These are phyloP conservation scores for Tipula confusa DNA, from an alignment of 2,888 invertebrate species.

Conservation along the genomic window DNA sequence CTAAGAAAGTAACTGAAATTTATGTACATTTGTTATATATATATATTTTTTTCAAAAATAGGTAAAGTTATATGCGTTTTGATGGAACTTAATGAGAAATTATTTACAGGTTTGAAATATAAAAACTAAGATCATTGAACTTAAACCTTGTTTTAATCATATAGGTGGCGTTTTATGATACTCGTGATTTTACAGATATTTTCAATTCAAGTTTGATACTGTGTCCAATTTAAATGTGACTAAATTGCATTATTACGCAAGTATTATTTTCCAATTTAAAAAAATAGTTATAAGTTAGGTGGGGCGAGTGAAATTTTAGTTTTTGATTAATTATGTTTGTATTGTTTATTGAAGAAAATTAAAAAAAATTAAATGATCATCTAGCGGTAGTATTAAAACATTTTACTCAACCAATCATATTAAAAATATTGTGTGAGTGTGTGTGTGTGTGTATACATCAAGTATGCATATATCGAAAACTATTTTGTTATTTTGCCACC, in stretches of 20 bases:
- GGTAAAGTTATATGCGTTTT: neutral
- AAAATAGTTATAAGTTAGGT: neutral
- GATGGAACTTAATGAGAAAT: neutral
- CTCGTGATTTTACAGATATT: neutral
- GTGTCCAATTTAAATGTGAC: neutral
- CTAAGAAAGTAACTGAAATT: constrained; percentile 3
- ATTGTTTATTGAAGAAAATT: no score
- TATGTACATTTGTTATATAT: neutral
- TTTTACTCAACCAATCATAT: neutral
- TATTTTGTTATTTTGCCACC: neutral
- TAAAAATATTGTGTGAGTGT: neutral
- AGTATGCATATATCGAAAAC: neutral
- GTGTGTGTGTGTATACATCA: no score
- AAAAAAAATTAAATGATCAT: no score
- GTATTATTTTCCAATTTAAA: neutral
- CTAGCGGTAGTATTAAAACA: no score
- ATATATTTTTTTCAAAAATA: neutral
- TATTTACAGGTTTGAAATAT: neutral
- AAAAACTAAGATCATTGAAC: neutral
- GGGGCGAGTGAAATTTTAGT: neutral
- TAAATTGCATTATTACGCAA: neutral
- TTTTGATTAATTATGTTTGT: neutral
- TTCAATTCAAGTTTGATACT: neutral
- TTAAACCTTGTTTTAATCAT: neutral
- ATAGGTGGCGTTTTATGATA: neutral